These are phyloP conservation scores for Tapirus terrestris DNA, from an alignment of 2,113 vertebrate species.

Conservation along the genomic window DNA sequence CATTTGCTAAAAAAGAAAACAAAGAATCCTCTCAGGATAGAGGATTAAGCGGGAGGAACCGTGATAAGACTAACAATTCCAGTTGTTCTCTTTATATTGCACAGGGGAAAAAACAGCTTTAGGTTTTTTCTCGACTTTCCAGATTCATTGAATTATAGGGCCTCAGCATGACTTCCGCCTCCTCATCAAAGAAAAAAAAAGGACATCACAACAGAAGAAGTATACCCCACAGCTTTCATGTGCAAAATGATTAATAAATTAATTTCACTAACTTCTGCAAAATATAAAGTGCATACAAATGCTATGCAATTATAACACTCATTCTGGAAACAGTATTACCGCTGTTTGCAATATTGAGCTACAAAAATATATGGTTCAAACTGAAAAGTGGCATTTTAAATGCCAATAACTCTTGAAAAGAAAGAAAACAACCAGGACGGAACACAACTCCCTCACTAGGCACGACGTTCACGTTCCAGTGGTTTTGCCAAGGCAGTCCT, in stretches of 20 bases:
- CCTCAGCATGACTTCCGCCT: neutral
- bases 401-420: neutral
- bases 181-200: neutral
- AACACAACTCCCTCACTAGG: slow-evolving; percentile 10
- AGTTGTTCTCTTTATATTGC: neutral
- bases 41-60: slow-evolving; percentile 4
- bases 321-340: slow-evolving; percentile 57
- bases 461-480: slow-evolving; percentile 24
- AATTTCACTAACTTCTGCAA: slow-evolving; percentile 60
- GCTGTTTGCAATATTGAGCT: slow-evolving; percentile 50
- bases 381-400: slow-evolving; percentile 47
- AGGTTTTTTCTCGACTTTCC: neutral
- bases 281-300: slow-evolving; percentile 75
- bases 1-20: neutral
- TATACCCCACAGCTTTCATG: slow-evolving; percentile 33
- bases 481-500: slow-evolving; percentile 38
- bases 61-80: neutral
- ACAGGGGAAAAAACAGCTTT: neutral
- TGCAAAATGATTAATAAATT: slow-evolving; percentile 74
- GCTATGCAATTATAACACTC: slow-evolving; percentile 63
- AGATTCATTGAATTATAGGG: neutral
- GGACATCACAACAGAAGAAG: neutral
- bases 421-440: neutral
- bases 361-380: slow-evolving; percentile 52
- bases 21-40: neutral